Evolutionary conservation across 2,797 vertebrate genomes (phyloP), one percentile per base, ranked within the genome.

Genomic region (Botia almorhae): DNA sequence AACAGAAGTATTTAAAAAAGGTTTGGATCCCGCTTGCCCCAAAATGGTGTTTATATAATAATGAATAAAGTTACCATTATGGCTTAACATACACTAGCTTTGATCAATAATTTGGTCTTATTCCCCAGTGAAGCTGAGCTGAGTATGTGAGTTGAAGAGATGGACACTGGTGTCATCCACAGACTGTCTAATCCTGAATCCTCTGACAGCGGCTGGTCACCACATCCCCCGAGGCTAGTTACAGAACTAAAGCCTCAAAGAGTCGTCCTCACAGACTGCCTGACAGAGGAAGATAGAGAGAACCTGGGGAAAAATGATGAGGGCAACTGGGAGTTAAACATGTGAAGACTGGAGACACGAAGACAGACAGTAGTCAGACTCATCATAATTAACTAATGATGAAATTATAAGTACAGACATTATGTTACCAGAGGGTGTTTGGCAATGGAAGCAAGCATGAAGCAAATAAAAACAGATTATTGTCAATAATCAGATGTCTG

Each of bases 221-320:
- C 17, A 36, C 75, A 63, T 74, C 33, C 74, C 73, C 68, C 6
- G 72, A 67, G 81, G 81, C 83, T 83, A 46, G 76, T 81, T 84
- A 74, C 61, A 77, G 69, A 86, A 75, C 64, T 72, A 69, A 84
- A 83, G 70, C 69, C 81, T 82, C 50, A 55, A 60, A 80, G 48
- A 75, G 60, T 51, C 2, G 63, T 67, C 71, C 51, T 69, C 56
- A 60, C 19, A 74, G 65, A 58, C 50, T 73, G 81, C 78, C 82
- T 84, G 87, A 82, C 82, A 82, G 56, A 76, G 16, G 36, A 69
- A 46, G 71, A 39, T 67, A 79, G 72, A 69, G 48, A 58, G 21
- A 0, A 3, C 2, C 7, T 5, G 21, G 55, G 19, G 19, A 46
- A 29, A 75, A 69, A 73, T 19, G 69, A 71, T 69, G 56, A 61